Conservation (phyloP, 2,797 vertebrate species). For the Argentina silus region DNA sequence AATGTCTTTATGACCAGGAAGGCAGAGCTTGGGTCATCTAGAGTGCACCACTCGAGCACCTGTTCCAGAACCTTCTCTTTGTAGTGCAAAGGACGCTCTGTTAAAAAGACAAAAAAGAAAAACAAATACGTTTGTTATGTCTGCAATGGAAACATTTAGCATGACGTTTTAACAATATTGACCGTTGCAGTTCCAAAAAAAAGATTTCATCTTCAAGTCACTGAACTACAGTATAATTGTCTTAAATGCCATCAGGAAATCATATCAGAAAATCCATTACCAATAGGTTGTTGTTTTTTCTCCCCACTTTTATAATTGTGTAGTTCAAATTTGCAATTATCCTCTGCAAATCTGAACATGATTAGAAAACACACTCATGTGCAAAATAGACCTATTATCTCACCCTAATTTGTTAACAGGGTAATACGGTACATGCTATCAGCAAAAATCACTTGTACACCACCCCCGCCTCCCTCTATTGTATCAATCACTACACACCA, state of each 20-base stretch:
- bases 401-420: conserved; percentile 73
- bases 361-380: conserved; percentile 83
- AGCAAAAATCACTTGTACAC: conserved; percentile 63
- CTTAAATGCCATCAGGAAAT: conserved; percentile 46
- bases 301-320: conserved; percentile 64
- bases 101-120: conserved; percentile 21
- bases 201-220: conserved; percentile 15
- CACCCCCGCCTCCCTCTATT: conserved; percentile 52
- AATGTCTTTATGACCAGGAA: conserved; percentile 91
- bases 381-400: conserved; percentile 84
- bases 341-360: conserved; percentile 74
- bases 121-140: not conserved
- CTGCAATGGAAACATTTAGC: too few species aligned
- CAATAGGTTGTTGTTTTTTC: conserved; percentile 65
- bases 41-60: conserved; percentile 89
- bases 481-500: conserved; percentile 58
- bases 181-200: conserved; percentile 15
- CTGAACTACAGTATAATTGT: conserved; percentile 40
- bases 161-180: not conserved
- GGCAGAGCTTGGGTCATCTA: conserved; percentile 87
- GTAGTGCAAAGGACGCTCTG: conserved; percentile 93
- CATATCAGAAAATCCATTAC: conserved; percentile 48
- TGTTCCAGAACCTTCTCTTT: conserved; percentile 92
- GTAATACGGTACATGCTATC: conserved; percentile 64
- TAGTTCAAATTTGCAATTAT: conserved; percentile 76